Evolutionary conservation across 2,888 invertebrate species (phyloP), one percentile per base, ranked within the genome.

Genomic region (Dysmachus trigonus): DNA sequence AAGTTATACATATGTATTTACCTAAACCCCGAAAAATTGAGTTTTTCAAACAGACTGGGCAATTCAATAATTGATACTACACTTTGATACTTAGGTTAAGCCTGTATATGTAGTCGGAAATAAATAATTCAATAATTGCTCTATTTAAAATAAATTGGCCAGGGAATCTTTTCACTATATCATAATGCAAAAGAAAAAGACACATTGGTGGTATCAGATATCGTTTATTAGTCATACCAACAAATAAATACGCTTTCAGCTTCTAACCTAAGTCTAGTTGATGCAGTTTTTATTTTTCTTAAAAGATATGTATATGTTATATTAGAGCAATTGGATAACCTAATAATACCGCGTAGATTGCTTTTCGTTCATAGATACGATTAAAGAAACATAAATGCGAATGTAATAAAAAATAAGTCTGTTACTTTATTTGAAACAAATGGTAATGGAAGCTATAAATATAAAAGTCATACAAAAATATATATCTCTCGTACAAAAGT

Each of bases 401-500:
- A 51, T 81, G 47, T 22, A 30, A 38, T 30, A 27, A 79, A 79
- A 79, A 81, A 6, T 31, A 31, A 81, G 27, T 53, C 51, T 18
- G 51, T 33, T 18, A 31, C 41, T 81, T 81, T 81, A 53, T 81
- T 41, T 81, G 31, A 22, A 81, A 81, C 30, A 79, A 79, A 79
- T 7, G 30, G 10, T 18, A 53, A 81, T 53, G 53, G 27, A 51
- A 51, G 47, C 22, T n/a, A 62, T 81, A 47, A 53, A 8, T 81
- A 62, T 62, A 62, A 62, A 62, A 62, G 62, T 62, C 3, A 62
- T 81, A 81, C 81, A 81, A 81, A 81, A 81, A 81, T 81, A 81
- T 53, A 81, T 81, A 35, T 27, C 13, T 47, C 30, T 62, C 62
- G 62, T 62, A 62, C 62, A 83, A 83, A 72, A 72, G 47, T 71